Conservation (phyloP, 2,888 invertebrate genomes). For the Diaphora mendica region DNA sequence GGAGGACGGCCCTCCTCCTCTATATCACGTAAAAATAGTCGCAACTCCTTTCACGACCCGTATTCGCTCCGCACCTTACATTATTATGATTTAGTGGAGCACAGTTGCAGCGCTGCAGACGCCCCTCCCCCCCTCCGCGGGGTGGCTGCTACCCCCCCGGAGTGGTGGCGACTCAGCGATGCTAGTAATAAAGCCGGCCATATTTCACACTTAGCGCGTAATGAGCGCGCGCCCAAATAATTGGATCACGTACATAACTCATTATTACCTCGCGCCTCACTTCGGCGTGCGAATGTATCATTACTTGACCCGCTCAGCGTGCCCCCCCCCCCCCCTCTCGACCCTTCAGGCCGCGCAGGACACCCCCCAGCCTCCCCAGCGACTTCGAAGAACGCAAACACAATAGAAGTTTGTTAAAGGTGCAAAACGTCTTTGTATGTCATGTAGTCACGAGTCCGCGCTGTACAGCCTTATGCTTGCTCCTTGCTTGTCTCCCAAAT, state of each 20-base stretch:
- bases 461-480: constrained; percentile 32
- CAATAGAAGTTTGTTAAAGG: constrained; percentile 64
- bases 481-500: constrained; percentile 25
- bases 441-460: not conserved
- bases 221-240: constrained; percentile 87
- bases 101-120: constrained; percentile 80
- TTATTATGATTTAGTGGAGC: constrained; percentile 83
- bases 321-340: constrained; percentile 32
- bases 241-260: constrained; percentile 88
- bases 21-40: constrained; percentile 54
- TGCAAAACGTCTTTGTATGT: constrained; percentile 41
- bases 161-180: constrained; percentile 71
- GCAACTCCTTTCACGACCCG: constrained; percentile 55
- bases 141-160: constrained; percentile 19
- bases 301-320: constrained; percentile 62
- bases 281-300: constrained; percentile 82
- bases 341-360: not conserved
- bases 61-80: constrained; percentile 73
- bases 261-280: constrained; percentile 86
- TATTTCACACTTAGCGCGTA: constrained; percentile 87
- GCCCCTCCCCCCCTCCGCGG: constrained; percentile 39
- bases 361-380: constrained; percentile 32
- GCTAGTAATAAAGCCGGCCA: constrained; percentile 84
- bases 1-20: constrained; percentile 31
- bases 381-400: constrained; percentile 46